Evolutionary conservation across 1,140 invertebrate species (phyloP), one percentile per base, ranked within the genome.

Genomic region (Magallana gigas): DNA sequence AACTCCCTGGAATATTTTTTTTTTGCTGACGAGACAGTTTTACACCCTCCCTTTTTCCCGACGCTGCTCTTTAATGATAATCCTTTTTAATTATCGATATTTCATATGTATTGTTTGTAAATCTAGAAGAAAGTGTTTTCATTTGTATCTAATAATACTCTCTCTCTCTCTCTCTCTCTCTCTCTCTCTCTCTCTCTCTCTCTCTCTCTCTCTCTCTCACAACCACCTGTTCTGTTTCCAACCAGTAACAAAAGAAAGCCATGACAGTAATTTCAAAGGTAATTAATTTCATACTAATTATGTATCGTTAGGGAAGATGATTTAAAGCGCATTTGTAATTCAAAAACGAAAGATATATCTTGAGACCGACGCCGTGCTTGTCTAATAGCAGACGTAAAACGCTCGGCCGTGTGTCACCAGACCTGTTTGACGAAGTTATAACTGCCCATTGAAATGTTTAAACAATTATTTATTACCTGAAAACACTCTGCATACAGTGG

Each of bases 181-280:
- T 64, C 18, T 64, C 18, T 81, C 76, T 6, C 2, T 23, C 76
- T 48, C n/a, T 23, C 18, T 23, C 76, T 81, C 76, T 81, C 76
- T 81, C 76, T 81, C 76, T 81, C 76, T 81, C 76, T 81, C 23
- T 81, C 76, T 81, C 76, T 48, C 29, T 81, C 5, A 12, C 76
- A 23, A 57, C 48, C 56, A 57, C 56, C 81, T 57, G 56, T 83
- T 83, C 6, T 57, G 9, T 36, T 57, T 11, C n/a, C 14, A 57
- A 11, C 23, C 16, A 18, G 48, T 57, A 16, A 56, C 48, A n/a
- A n/a, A 57, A 18, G 16, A 8, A 83, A 59, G 18, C 8, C 23
- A 83, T 57, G 81, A 59, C 81, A 83, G 81, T 59, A 83, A 57
- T 83, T 18, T 57, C 81, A 59, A 83, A 57, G 81, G 81, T 83